These are phyloP conservation scores for Masnerella sp. DNA, from an alignment of 2,888 invertebrate genomes.

Conservation along the genomic window DNA sequence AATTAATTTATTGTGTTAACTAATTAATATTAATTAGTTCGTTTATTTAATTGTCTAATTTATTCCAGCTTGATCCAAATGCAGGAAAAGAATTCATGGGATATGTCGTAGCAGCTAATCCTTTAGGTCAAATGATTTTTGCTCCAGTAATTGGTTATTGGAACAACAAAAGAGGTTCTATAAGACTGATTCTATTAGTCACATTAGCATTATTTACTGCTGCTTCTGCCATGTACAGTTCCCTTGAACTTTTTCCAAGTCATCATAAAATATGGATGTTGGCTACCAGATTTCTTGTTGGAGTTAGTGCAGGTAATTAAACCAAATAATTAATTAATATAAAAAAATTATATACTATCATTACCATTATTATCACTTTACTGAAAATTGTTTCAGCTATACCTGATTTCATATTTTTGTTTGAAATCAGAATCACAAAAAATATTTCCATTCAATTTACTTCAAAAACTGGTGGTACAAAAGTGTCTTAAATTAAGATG, in stretches of 20 bases:
- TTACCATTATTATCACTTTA: no score
- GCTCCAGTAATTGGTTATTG: conserved; percentile 91
- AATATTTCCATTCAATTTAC: no score
- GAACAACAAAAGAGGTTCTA: conserved; percentile 86
- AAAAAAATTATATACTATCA: background rate
- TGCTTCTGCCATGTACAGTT: conserved; percentile 87
- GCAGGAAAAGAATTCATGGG: conserved; percentile 91
- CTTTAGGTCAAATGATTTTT: conserved; percentile 90
- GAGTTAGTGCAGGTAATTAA: conserved; percentile 86
- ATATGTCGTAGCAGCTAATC: conserved; percentile 90
- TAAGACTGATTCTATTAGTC: conserved; percentile 84
- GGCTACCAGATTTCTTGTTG: conserved; percentile 86
- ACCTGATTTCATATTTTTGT: background rate
- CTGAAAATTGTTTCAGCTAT: no score
- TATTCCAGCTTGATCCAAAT: conserved; percentile 86
- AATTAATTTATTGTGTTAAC: background rate
- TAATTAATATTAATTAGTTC: conserved; percentile 1
- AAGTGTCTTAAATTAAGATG: no score
- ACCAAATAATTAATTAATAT: background rate
- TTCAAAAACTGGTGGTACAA: no score
- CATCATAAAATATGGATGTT: conserved; percentile 86
- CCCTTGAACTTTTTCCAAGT: conserved; percentile 84
- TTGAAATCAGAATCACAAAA: no score
- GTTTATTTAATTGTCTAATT: no score
- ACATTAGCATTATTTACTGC: conserved; percentile 85